Evolutionary conservation across 35 echinoderm and acorn worm species (phyloP).

Genomic region (Heliocidaris tuberculata): DNA sequence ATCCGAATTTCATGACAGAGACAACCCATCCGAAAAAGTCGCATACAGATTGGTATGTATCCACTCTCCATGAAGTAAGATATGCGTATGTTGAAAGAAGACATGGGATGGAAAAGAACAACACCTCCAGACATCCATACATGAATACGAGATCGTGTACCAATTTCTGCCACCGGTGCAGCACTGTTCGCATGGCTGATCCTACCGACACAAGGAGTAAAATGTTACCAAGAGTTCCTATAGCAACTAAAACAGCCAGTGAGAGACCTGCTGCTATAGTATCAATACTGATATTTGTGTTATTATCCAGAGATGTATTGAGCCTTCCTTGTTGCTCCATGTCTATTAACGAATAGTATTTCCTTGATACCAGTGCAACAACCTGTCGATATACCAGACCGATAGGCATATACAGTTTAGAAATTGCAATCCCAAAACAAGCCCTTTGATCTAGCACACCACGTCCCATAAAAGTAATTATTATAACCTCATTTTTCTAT

Average conservation of each 20-base stretch:
- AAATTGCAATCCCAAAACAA: too few species aligned
- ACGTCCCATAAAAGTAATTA: too few species aligned
- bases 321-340: neutral
- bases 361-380: neutral
- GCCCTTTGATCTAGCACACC: too few species aligned
- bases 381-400: too few species aligned
- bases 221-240: conserved; percentile 45
- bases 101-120: conserved; percentile 5
- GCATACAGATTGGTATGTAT: conserved; percentile 20
- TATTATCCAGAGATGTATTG: neutral
- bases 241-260: conserved; percentile 32
- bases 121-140: conserved; percentile 38
- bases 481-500: too few species aligned
- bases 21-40: conserved; percentile 57
- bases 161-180: neutral
- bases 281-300: neutral
- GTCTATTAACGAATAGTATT: neutral
- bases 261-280: conserved; percentile 32
- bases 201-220: conserved; percentile 19
- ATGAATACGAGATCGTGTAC: conserved; percentile 11
- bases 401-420: too few species aligned
- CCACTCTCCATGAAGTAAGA: conserved; percentile 38
- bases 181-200: neutral
- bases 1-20: conserved; percentile 41
- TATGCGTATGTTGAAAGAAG: conserved; percentile 35